Evolutionary conservation across 1,140 invertebrate species (phyloP).

Genomic region (Cryptotermes secundus): DNA sequence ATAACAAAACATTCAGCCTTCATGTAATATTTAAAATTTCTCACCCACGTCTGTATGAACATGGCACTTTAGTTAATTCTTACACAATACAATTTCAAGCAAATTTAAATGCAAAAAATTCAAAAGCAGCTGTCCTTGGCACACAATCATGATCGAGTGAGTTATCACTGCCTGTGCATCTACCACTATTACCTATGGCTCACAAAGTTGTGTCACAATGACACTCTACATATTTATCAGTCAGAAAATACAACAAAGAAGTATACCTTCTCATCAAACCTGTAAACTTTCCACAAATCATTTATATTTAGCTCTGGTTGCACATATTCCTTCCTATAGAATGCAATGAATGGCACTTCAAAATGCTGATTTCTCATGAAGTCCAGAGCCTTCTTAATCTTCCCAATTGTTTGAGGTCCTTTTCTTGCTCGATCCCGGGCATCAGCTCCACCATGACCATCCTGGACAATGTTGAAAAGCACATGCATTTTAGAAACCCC

Average conservation of each 20-base stretch:
- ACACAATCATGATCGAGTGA: too few relatives aligned
- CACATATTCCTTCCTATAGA: slow-evolving; percentile 98
- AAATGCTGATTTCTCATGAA: slow-evolving; percentile 94
- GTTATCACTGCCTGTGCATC: too few relatives aligned
- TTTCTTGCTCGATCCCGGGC: slow-evolving; percentile 56
- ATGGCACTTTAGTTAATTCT: too few relatives aligned
- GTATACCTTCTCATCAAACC: slow-evolving; percentile 85
- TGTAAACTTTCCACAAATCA: slow-evolving; percentile 97
- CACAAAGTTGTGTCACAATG: too few relatives aligned
- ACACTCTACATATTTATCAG: too few relatives aligned
- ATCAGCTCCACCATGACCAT: slow-evolving; percentile 43
- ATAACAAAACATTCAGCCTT: too few relatives aligned
- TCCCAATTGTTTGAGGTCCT: slow-evolving; percentile 70
- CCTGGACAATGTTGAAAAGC: neutral
- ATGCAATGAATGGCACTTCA: slow-evolving; percentile 98
- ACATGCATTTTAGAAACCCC: neutral
- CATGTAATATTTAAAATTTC: too few relatives aligned
- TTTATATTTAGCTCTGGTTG: slow-evolving; percentile 92
- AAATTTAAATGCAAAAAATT: too few relatives aligned
- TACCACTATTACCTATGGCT: too few relatives aligned
- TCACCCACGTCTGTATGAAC: too few relatives aligned
- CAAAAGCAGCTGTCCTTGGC: too few relatives aligned
- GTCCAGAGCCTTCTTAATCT: slow-evolving; percentile 92
- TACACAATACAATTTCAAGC: too few relatives aligned
- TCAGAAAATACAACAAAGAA: neutral